Conservation (phyloP, 2,797 vertebrate species). For the Acanthopagrus latus region DNA sequence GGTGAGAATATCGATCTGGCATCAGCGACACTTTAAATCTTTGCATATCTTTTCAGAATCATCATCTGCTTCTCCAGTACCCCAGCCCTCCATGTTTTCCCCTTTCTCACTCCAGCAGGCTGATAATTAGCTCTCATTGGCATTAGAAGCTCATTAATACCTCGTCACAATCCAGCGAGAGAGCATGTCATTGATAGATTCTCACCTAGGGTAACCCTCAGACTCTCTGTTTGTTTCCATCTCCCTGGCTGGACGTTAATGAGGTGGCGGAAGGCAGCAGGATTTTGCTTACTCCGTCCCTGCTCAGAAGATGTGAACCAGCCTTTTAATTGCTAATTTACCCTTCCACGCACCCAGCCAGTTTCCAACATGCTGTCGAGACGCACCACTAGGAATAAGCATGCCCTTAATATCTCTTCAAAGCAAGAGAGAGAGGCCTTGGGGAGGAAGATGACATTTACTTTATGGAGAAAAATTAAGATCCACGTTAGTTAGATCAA, state of each 20-base stretch:
- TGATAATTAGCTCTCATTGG: slow-evolving; percentile 82
- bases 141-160: slow-evolving; percentile 81
- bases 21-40: slow-evolving; percentile 37
- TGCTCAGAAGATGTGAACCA: slow-evolving; percentile 69
- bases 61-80: slow-evolving; percentile 3
- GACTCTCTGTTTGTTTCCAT: slow-evolving; percentile 62
- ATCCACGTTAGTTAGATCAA: slow-evolving; percentile 56
- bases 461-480: slow-evolving; percentile 34
- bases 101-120: slow-evolving; percentile 47
- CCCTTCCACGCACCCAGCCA: slow-evolving; percentile 51
- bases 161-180: slow-evolving; percentile 69
- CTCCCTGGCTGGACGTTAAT: slow-evolving; percentile 72
- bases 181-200: slow-evolving; percentile 78
- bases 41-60: slow-evolving; percentile 45
- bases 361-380: slow-evolving; percentile 57
- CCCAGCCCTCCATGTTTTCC: neutral
- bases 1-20: slow-evolving; percentile 52
- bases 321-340: slow-evolving; percentile 78
- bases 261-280: slow-evolving; percentile 61
- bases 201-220: slow-evolving; percentile 66
- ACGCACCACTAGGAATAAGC: slow-evolving; percentile 46
- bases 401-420: slow-evolving; percentile 65
- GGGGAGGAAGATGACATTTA: slow-evolving; percentile 55
- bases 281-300: slow-evolving; percentile 73
- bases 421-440: slow-evolving; percentile 50